Conservation (phyloP, 2,797 vertebrate species). For the Pelobates cultripes region DNA sequence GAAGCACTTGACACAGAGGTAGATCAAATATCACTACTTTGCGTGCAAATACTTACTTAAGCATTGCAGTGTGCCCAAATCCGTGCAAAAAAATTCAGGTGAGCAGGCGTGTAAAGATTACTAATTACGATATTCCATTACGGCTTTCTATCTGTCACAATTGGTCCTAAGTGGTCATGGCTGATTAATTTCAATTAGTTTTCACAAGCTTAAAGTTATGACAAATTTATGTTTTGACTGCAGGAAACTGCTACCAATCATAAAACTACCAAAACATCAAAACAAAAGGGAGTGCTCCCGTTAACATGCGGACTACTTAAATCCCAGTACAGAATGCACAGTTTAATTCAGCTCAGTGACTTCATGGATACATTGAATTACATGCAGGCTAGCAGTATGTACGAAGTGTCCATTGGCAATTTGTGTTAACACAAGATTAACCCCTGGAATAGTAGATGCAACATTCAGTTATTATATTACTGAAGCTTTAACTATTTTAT, state of each 20-base stretch:
- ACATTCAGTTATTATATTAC: no score
- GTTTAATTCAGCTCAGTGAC: constrained; percentile 48
- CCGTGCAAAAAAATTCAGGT: constrained; percentile 73
- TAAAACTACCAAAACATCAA: constrained; percentile 77
- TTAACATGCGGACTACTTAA: constrained; percentile 61
- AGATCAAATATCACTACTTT: constrained; percentile 85
- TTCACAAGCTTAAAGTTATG: constrained; percentile 69
- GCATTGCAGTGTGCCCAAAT: constrained; percentile 68
- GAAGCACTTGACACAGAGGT: constrained; percentile 85
- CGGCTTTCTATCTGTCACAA: constrained; percentile 64
- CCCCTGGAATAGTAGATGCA: no score
- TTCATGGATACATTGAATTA: constrained; percentile 20
- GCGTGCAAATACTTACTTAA: constrained; percentile 89
- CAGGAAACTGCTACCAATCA: constrained; percentile 76
- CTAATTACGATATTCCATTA: constrained; percentile 76
- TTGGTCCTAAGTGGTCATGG: constrained; percentile 73
- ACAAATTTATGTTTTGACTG: constrained; percentile 85
- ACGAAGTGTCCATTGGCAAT: background rate
- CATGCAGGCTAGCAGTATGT: constrained; percentile 20
- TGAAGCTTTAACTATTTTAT: no score
- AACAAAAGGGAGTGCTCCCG: constrained; percentile 71
- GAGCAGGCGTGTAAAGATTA: constrained; percentile 65
- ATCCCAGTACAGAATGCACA: constrained; percentile 61
- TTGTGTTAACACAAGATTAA: no score
- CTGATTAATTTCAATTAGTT: constrained; percentile 82